A percentile compares a stretch with the other conserved stretches of the same genome.
Conservation (phyloP, 1,140 invertebrate species). For the Eciton burchellii region DNA sequence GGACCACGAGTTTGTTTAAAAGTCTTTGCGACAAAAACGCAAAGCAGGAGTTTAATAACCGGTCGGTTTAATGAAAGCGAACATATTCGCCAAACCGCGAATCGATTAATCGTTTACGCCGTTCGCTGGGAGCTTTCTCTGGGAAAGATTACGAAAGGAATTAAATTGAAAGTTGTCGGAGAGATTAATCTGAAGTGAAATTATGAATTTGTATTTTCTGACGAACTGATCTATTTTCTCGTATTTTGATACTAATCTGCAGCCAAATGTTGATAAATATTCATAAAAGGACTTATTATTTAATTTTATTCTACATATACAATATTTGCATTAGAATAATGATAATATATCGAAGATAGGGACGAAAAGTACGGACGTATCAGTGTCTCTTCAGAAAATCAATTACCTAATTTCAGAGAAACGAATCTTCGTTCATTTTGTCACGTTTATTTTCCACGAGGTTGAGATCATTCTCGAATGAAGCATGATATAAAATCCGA, state of each 20-base stretch:
- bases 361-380: too few relatives aligned
- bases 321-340: too few relatives aligned
- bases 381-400: neutral
- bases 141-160: neutral
- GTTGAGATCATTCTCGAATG: neutral
- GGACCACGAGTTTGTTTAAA: conserved; percentile 14
- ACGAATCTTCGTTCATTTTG: neutral
- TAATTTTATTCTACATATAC: too few relatives aligned
- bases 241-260: too few relatives aligned
- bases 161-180: neutral
- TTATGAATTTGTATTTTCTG: neutral
- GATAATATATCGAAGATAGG: too few relatives aligned
- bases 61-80: conserved; percentile 24
- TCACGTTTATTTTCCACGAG: neutral
- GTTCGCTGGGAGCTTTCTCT: neutral
- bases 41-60: conserved; percentile 45
- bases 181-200: neutral
- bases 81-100: conserved; percentile 20
- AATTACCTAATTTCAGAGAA: neutral
- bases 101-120: conserved; percentile 23
- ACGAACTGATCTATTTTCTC: too few relatives aligned
- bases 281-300: too few relatives aligned
- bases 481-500: neutral
- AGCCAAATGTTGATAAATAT: too few relatives aligned
- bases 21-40: conserved; percentile 13